Evolutionary conservation across 2,797 vertebrate species (phyloP).

Genomic region (Thaleichthys pacificus): DNA sequence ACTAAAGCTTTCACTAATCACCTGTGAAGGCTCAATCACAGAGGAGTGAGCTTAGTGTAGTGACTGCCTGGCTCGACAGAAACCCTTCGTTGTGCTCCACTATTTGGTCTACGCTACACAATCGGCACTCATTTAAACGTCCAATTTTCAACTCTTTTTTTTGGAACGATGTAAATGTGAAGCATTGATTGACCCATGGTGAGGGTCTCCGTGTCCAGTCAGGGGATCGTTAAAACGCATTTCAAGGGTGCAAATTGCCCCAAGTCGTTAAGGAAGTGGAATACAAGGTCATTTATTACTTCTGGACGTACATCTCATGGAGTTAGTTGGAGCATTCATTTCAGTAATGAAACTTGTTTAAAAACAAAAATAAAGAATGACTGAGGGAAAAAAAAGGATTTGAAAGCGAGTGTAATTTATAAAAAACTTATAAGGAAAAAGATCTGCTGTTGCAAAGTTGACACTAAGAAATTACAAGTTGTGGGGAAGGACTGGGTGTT

Average conservation of each 20-base stretch:
- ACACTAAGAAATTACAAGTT: constrained; percentile 54
- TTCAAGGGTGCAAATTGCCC: constrained; percentile 18
- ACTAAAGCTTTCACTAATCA: constrained; percentile 60
- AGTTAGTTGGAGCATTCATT: neutral
- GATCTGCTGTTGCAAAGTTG: constrained; percentile 36
- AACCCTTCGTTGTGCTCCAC: constrained; percentile 22
- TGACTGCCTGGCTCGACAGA: neutral
- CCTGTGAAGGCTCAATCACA: constrained; percentile 61
- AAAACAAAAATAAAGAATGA: neutral
- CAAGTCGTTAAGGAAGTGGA: no score
- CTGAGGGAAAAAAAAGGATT: neutral
- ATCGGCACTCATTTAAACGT: constrained; percentile 51
- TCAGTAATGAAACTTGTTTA: neutral
- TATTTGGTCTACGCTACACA: constrained; percentile 55
- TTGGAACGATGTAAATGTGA: constrained; percentile 44
- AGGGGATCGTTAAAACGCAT: constrained; percentile 43
- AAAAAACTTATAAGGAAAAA: constrained; percentile 1
- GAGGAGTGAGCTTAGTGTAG: constrained; percentile 55
- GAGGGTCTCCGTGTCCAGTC: constrained; percentile 11
- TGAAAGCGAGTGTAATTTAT: constrained; percentile 35
- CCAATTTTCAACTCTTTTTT: constrained; percentile 51
- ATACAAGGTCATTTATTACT: neutral
- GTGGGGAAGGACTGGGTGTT: constrained; percentile 31
- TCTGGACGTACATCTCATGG: neutral
- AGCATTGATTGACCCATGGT: constrained; percentile 24